Percentiles rank a stretch among this genome's conserved stretches.
phyloP scores from a whole-genome alignment of 2,113 vertebrate genomes.

The Martes martes region DNA sequence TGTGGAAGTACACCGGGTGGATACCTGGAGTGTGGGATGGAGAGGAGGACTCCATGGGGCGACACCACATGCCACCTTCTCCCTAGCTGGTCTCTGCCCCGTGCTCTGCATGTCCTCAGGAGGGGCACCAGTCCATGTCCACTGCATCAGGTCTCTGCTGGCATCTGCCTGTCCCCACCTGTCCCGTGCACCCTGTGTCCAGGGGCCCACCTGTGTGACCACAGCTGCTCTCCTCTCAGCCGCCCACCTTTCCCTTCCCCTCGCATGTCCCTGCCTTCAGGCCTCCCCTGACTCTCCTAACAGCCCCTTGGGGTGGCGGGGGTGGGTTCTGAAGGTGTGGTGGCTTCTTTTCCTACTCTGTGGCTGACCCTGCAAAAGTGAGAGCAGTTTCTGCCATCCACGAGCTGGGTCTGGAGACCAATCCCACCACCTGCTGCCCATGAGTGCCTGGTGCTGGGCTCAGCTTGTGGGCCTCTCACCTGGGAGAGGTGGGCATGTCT shows the following conservation, averaged over 20 bases:
- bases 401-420: background rate
- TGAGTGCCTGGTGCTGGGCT: accelerated
- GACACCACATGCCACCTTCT: background rate
- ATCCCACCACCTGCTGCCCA: accelerated
- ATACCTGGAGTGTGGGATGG: too few species aligned
- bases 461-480: too few species aligned
- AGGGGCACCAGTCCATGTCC: background rate
- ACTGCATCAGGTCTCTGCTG: too few species aligned
- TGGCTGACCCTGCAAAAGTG: background rate
- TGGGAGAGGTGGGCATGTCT: background rate
- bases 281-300: background rate
- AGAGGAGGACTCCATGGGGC: too few species aligned
- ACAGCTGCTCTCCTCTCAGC: accelerated
- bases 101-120: background rate
- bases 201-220: background rate
- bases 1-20: background rate
- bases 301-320: background rate
- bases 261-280: accelerated
- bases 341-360: background rate
- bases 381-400: too few species aligned
- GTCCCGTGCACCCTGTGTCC: accelerated
- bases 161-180: too few species aligned
- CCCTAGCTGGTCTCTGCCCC: background rate
- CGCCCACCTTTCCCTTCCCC: background rate
- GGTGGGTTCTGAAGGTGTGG: background rate